These are phyloP conservation scores for Lasioglossum figueresi DNA, from an alignment of 2,888 invertebrate species.

Conservation along the genomic window DNA sequence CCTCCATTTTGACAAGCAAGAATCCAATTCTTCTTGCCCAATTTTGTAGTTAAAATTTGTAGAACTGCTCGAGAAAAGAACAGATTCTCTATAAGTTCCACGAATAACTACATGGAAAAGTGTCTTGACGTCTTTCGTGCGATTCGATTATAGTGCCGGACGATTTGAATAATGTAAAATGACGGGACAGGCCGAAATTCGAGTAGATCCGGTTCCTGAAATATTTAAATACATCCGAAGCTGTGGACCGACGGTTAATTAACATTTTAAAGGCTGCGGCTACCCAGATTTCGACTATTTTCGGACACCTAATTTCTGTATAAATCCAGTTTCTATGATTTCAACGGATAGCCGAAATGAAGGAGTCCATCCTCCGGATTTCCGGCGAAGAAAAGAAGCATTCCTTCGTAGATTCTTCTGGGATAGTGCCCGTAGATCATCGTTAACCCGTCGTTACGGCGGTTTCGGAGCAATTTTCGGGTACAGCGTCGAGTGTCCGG, in stretches of 20 bases:
- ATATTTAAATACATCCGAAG: background rate
- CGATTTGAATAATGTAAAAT: background rate
- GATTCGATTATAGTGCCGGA: background rate
- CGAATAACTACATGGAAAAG: no score
- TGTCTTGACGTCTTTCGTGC: background rate
- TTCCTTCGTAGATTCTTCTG: background rate
- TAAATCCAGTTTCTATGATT: background rate
- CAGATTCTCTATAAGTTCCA: no score
- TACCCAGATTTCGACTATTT: background rate
- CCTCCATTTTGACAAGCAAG: no score
- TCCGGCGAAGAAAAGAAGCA: background rate
- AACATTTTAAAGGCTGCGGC: background rate
- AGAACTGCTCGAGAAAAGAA: no score
- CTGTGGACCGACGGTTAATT: background rate
- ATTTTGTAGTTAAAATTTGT: no score
- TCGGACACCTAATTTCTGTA: background rate
- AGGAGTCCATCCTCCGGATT: no score
- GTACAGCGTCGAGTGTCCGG: constrained; percentile 20
- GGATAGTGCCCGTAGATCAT: background rate
- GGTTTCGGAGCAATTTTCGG: constrained; percentile 33
- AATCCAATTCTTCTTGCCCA: no score
- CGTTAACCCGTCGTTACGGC: background rate
- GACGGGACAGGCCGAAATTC: background rate
- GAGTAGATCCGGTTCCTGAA: background rate
- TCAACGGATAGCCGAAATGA: no score